Percentiles rank a stretch among this genome's conserved stretches.
Evolutionary conservation across 2,888 invertebrate species (phyloP).

Genomic region (Malachius bipustulatus): DNA sequence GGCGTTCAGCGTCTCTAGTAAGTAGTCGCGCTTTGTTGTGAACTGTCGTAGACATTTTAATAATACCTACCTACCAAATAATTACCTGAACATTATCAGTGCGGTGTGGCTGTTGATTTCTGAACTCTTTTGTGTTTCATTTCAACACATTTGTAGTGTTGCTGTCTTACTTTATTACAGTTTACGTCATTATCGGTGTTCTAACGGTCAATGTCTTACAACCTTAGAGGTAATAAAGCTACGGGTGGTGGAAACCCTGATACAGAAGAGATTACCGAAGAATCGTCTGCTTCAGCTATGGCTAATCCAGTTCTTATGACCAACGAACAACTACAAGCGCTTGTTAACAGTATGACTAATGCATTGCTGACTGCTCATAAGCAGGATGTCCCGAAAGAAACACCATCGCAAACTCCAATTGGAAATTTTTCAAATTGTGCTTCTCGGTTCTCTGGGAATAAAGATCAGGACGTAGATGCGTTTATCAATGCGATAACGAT

Average conservation of each 20-base stretch:
- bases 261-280: slow-evolving; percentile 1
- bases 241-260: not conserved
- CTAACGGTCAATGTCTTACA: not conserved
- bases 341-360: not conserved
- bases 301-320: not conserved
- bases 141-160: no score
- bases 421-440: slow-evolving; percentile 11
- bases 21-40: no score
- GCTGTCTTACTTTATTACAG: no score
- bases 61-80: no score
- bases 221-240: slow-evolving; percentile 1
- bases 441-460: slow-evolving; percentile 16
- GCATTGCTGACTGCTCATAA: not conserved
- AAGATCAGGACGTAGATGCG: slow-evolving; percentile 11
- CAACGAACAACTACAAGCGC: slow-evolving; percentile 1
- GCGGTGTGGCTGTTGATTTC: no score
- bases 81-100: no score
- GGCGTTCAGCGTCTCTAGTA: no score
- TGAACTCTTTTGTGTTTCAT: no score
- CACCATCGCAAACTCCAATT: not conserved
- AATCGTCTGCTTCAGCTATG: no score
- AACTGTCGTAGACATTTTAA: no score
- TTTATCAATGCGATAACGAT: slow-evolving; percentile 20
- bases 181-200: no score
- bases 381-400: not conserved